These are phyloP conservation scores for Halcyon chelicuti DNA, from an alignment of 2,797 vertebrate species.

Conservation along the genomic window DNA sequence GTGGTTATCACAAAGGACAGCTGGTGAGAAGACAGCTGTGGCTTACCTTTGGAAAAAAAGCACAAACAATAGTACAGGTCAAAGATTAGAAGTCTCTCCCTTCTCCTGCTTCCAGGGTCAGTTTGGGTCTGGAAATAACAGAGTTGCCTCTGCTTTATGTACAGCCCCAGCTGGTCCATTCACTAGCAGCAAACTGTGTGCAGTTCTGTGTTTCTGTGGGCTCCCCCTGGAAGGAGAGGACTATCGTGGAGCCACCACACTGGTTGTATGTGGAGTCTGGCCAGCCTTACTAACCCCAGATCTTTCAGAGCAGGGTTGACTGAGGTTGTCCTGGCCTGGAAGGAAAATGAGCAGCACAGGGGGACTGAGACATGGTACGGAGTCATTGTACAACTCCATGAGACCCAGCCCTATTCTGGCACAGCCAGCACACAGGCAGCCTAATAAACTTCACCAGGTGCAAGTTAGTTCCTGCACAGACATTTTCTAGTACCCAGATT, in stretches of 20 bases:
- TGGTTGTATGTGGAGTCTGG: neutral
- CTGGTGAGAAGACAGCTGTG: neutral
- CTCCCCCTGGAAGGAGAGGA: neutral
- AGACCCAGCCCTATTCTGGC: neutral
- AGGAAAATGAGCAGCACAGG: neutral
- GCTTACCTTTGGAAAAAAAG: neutral
- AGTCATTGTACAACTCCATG: rapidly evolving
- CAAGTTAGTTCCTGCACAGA: neutral
- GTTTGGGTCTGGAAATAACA: neutral
- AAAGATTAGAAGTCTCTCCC: slow-evolving; percentile 22
- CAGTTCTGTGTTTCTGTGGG: neutral
- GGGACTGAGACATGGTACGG: neutral
- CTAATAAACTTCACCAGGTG: neutral
- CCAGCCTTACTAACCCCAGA: neutral
- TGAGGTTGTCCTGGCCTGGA: neutral
- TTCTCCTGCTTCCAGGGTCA: slow-evolving; percentile 1
- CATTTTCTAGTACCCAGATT: neutral
- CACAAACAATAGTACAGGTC: neutral
- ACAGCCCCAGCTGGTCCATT: neutral
- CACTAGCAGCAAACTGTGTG: neutral
- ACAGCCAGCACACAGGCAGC: neutral
- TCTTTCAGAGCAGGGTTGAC: neutral
- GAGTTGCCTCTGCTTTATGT: neutral
- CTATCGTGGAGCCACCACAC: rapidly evolving
- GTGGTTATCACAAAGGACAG: neutral